Evolutionary conservation across 2,888 invertebrate species (phyloP).

Genomic region (Drosophila colorata): DNA sequence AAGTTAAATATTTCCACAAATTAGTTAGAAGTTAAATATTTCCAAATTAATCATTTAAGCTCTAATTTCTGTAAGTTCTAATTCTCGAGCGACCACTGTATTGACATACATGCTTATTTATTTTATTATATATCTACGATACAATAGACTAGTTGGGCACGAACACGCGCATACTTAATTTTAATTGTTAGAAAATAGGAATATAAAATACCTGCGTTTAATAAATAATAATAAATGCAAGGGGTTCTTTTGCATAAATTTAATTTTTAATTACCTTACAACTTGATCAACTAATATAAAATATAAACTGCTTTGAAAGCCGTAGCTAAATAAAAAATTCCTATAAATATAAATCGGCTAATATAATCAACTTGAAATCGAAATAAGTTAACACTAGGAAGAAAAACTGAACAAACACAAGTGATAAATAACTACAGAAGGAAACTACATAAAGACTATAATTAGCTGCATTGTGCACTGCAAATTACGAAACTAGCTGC

Average conservation of each 20-base stretch:
- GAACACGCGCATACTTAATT: background rate
- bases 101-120: background rate
- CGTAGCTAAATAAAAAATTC: constrained; percentile 23
- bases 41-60: too few species aligned
- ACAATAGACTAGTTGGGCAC: constrained; percentile 33
- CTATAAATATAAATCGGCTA: constrained; percentile 12
- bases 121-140: constrained; percentile 2
- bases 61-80: too few species aligned
- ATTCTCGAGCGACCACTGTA: too few species aligned
- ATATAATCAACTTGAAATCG: constrained; percentile 25
- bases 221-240: constrained; percentile 16
- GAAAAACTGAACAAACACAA: constrained; percentile 22
- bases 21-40: too few species aligned
- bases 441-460: constrained; percentile 31
- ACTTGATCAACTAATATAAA: constrained; percentile 18
- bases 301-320: constrained; percentile 53
- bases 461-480: constrained; percentile 47
- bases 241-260: constrained; percentile 12
- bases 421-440: constrained; percentile 40
- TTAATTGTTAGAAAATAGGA: background rate
- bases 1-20: too few species aligned
- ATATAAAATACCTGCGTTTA: constrained; percentile 6
- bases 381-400: constrained; percentile 56
- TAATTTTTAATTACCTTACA: constrained; percentile 12
- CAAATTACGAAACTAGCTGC: constrained; percentile 56